Conservation (phyloP, 2,113 vertebrate genomes). For the Pogona vitticeps region DNA sequence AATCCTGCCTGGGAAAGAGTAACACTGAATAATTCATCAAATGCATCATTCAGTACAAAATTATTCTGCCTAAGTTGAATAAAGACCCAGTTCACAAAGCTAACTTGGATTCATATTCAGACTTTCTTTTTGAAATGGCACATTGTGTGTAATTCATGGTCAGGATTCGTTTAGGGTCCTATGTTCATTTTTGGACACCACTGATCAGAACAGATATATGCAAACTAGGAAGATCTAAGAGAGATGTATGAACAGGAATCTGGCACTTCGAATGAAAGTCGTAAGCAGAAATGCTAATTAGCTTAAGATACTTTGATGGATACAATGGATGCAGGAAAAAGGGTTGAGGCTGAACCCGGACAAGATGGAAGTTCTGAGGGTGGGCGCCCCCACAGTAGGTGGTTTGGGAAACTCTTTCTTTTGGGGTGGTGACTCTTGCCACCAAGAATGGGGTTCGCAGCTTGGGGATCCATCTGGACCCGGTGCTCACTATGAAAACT, state of each 20-base stretch:
- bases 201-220: neutral
- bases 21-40: conserved; percentile 28
- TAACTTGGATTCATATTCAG: neutral
- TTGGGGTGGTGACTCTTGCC: too few species aligned
- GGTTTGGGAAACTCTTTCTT: too few species aligned
- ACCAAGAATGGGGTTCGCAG: too few species aligned
- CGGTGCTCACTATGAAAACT: too few species aligned
- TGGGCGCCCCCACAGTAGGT: too few species aligned
- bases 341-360: too few species aligned
- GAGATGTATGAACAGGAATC: neutral
- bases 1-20: conserved; percentile 6
- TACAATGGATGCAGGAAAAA: too few species aligned
- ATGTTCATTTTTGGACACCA: neutral
- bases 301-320: too few species aligned
- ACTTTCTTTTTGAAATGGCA: neutral
- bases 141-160: neutral
- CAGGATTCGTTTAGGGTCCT: neutral
- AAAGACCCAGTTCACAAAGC: neutral
- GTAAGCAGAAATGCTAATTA: neutral
- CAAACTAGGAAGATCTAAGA: neutral
- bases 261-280: neutral
- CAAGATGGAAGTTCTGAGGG: too few species aligned
- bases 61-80: neutral
- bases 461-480: too few species aligned
- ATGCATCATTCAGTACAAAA: conserved; percentile 4